Base-by-base conservation (phyloP, 2,888 invertebrate species). In the Phaedon cochleariae region DNA sequence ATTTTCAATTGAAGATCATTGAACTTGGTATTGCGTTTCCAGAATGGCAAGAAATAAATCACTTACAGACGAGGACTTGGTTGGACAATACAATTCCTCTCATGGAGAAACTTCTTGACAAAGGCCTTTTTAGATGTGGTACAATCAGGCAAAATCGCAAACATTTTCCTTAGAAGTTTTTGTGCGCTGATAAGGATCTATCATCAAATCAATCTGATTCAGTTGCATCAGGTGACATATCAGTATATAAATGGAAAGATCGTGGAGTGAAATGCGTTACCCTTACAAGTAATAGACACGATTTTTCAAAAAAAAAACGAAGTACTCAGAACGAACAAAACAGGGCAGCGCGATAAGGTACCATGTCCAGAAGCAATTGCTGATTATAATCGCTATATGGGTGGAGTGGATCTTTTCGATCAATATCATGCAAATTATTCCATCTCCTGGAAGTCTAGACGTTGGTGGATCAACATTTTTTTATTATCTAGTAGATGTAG, bases 241-340 rank as follows among this genome's bases (percentile, higher is more conserved):
- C 73, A n/a, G 65, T 79, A 51, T 34, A 41, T 7, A 78, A 77
- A 65, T 75, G 76, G 75, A 77, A 76, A 71, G 76, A 77, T 66
- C 70, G 73, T 45, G 79, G 78, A 18, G 73, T 64, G 10, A 73
- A 76, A 65, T 22, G 66, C 22, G 73, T 74, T 12, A 64, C 64
- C 59, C 67, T 77, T n/a, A 62, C 68, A 54, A 73, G 72, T 45
- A 73, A 66, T 52, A 71, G 69, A 62, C 72, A 75, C 64, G 70
- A 74, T 61, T 34, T 57, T 46, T n/a, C 22, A 49, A 45, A 18
- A 65, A 41, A 68, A 48, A 18, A 41, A 1, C 15, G 41, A 22
- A 21, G 57, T 41, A 6, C 17, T 53, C 3, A 21, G 59, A 21
- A 59, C 34, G 12, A 18, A 31, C n/a, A 51, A 59, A 15, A 26